phyloP scores from a whole-genome alignment of 2,888 invertebrate species.

The Plutella xylostella region DNA sequence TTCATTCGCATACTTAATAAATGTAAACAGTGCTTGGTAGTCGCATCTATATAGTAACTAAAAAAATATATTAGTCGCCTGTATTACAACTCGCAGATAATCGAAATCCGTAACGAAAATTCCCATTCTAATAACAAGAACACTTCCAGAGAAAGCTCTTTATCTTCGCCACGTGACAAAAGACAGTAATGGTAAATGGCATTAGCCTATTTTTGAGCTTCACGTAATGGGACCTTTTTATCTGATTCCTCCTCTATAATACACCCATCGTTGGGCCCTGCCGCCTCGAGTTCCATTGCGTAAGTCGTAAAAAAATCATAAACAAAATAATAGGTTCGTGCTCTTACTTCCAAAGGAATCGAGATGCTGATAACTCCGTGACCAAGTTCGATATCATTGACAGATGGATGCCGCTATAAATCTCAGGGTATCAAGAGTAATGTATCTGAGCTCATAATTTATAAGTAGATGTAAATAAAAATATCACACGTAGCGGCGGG shows the following conservation, averaged over 20 bases:
- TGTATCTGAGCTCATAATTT: slow-evolving; percentile 16
- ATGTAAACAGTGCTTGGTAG: too few species aligned
- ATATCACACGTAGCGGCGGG: slow-evolving; percentile 18
- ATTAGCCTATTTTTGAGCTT: slow-evolving; percentile 51
- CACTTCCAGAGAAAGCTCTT: not conserved
- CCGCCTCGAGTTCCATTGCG: slow-evolving; percentile 25
- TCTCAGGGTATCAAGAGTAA: slow-evolving; percentile 36
- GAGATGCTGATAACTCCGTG: slow-evolving; percentile 29
- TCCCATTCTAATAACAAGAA: not conserved
- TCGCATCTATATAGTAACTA: too few species aligned
- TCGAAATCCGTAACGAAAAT: not conserved
- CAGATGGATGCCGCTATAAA: slow-evolving; percentile 37
- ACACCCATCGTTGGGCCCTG: slow-evolving; percentile 32
- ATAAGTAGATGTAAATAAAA: slow-evolving; percentile 10
- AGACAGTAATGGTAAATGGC: slow-evolving; percentile 50
- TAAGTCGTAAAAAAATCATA: slow-evolving; percentile 25
- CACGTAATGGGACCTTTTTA: slow-evolving; percentile 31
- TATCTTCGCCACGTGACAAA: slow-evolving; percentile 55
- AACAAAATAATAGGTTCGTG: slow-evolving; percentile 17
- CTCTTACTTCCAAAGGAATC: slow-evolving; percentile 9
- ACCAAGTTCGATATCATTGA: slow-evolving; percentile 34
- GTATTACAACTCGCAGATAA: not conserved
- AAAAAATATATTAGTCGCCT: too few species aligned
- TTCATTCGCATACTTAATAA: too few species aligned
- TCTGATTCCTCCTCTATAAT: slow-evolving; percentile 31